Percentiles rank a stretch among this genome's conserved stretches.
These are phyloP conservation scores for Sminthurinus aureus DNA, from an alignment of 2,888 invertebrate genomes.

Conservation along the genomic window DNA sequence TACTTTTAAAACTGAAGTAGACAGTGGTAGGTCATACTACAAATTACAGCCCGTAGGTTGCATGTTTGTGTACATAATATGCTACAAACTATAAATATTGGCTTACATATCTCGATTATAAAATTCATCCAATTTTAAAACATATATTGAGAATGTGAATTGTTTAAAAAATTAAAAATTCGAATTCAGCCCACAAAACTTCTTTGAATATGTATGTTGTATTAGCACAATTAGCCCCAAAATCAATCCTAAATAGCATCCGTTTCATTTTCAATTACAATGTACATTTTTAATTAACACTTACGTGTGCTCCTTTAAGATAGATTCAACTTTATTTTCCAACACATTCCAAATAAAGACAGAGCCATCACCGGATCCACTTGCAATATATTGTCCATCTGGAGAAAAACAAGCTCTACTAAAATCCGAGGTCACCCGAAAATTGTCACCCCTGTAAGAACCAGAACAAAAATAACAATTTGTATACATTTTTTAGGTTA, in stretches of 20 bases:
- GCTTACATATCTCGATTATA: too few relatives aligned
- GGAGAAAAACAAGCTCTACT: conserved; percentile 91
- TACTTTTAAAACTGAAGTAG: too few relatives aligned
- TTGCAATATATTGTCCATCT: conserved; percentile 85
- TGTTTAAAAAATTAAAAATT: not conserved
- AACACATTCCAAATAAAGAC: conserved; percentile 91
- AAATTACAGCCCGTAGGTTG: too few relatives aligned
- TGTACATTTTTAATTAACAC: conserved; percentile 42
- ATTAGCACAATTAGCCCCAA: not conserved
- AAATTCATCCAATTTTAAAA: too few relatives aligned
- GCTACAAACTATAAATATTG: too few relatives aligned
- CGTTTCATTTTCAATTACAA: too few relatives aligned
- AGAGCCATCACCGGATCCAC: conserved; percentile 90
- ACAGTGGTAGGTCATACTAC: too few relatives aligned
- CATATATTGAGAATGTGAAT: too few relatives aligned
- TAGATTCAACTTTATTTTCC: conserved; percentile 76
- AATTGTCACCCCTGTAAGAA: conserved; percentile 82
- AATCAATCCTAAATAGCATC: not conserved
- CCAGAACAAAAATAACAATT: not conserved
- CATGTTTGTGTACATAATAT: too few relatives aligned
- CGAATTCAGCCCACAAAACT: not conserved
- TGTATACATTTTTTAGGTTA: not conserved
- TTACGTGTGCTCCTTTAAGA: conserved; percentile 73
- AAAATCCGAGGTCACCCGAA: conserved; percentile 96
- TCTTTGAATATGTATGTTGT: too few relatives aligned